phyloP scores from a whole-genome alignment of 2,888 invertebrate species.

The Epinotia bilunana region DNA sequence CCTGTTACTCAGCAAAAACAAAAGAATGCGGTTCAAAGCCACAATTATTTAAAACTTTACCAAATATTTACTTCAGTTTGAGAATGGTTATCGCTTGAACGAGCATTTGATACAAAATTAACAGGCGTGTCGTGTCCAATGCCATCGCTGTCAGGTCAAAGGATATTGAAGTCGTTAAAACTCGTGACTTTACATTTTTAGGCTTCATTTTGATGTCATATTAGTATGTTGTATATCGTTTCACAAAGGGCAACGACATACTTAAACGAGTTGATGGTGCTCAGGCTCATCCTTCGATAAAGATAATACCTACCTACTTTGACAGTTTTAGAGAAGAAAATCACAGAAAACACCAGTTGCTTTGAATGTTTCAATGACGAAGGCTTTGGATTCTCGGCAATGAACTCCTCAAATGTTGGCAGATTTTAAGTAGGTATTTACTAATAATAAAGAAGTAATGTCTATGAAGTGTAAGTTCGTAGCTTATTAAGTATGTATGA shows the following conservation, averaged over 20 bases:
- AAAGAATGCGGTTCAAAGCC: conserved; percentile 10
- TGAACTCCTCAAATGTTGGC: too few relatives aligned
- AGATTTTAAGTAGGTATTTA: too few relatives aligned
- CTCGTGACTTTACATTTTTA: conserved; percentile 51
- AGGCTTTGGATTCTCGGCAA: too few relatives aligned
- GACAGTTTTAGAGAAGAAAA: too few relatives aligned
- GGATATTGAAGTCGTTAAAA: conserved; percentile 48
- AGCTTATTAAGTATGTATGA: too few relatives aligned
- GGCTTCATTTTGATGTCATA: conserved; percentile 13
- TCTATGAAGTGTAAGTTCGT: too few relatives aligned
- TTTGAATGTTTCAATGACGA: too few relatives aligned
- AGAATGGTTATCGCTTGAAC: background rate
- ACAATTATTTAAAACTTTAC: conserved; percentile 27
- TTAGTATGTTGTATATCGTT: conserved; percentile 7
- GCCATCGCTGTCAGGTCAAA: conserved; percentile 14
- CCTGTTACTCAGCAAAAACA: conserved; percentile 28
- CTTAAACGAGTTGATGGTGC: background rate
- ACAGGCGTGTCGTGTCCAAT: conserved; percentile 22
- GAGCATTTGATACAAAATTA: conserved; percentile 23
- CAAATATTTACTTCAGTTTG: conserved; percentile 12
- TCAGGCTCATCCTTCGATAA: background rate
- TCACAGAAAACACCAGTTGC: too few relatives aligned
- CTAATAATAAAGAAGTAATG: too few relatives aligned
- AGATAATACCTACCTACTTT: background rate
- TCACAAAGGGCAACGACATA: conserved; percentile 1